phyloP scores from a whole-genome alignment of 2,888 invertebrate species.

The Lithosia quadra region DNA sequence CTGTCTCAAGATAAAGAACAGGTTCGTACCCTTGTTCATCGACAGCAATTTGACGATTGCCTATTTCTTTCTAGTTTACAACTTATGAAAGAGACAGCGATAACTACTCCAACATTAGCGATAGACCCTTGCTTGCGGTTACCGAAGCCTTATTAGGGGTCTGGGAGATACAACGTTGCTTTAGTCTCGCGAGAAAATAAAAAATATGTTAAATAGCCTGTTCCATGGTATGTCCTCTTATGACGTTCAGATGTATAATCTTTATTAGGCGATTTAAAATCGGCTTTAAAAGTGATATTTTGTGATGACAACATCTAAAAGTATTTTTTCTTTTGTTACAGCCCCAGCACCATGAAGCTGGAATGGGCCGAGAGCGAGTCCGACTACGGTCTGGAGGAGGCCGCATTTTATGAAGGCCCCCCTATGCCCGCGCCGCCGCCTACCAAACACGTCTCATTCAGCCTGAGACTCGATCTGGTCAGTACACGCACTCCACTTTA shows the following conservation, averaged over 20 bases:
- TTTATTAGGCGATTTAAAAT: no score
- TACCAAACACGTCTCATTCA: slow-evolving; percentile 83
- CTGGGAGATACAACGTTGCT: slow-evolving; percentile 29
- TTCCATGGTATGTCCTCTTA: background rate
- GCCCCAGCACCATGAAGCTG: slow-evolving; percentile 88
- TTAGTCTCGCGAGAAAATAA: slow-evolving; percentile 32
- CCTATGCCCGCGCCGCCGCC: slow-evolving; percentile 77
- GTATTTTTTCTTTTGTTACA: slow-evolving; percentile 53
- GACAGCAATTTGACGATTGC: slow-evolving; percentile 53
- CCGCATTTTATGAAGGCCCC: slow-evolving; percentile 90
- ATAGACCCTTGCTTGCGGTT: slow-evolving; percentile 67
- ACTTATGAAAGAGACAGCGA: slow-evolving; percentile 47
- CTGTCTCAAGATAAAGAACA: slow-evolving; percentile 61
- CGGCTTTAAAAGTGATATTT: no score
- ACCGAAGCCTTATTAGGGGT: slow-evolving; percentile 71
- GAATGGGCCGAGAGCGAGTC: slow-evolving; percentile 88
- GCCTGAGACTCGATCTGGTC: slow-evolving; percentile 80
- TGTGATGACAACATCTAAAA: background rate
- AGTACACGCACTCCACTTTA: slow-evolving; percentile 43
- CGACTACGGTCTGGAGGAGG: slow-evolving; percentile 89
- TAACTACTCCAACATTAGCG: slow-evolving; percentile 43
- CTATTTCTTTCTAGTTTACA: slow-evolving; percentile 45
- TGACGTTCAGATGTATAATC: background rate
- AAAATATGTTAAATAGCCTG: slow-evolving; percentile 5
- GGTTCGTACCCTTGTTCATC: slow-evolving; percentile 62